Evolutionary conservation across 2,797 vertebrate genomes (phyloP).

Genomic region (Dipus sagitta): DNA sequence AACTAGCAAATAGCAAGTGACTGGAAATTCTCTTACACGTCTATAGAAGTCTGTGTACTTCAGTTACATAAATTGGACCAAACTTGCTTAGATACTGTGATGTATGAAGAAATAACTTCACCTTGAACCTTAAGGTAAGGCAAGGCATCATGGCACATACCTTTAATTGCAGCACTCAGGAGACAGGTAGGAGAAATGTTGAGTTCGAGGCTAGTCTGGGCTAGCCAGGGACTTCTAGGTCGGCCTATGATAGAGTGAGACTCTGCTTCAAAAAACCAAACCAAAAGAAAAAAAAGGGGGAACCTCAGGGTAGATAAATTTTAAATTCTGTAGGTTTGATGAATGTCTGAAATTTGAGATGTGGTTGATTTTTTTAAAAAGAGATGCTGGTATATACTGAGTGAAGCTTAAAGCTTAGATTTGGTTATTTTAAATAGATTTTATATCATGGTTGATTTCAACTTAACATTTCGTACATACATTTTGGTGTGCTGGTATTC

Average conservation of each 20-base stretch:
- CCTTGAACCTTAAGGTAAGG: background rate
- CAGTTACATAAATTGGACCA: background rate
- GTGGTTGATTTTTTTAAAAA: slow-evolving; percentile 50
- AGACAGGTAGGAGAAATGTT: too few species aligned
- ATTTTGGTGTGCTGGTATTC: slow-evolving; percentile 55
- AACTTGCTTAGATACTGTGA: background rate
- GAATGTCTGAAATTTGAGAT: slow-evolving; percentile 58
- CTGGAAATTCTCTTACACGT: background rate
- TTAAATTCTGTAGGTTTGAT: slow-evolving; percentile 43
- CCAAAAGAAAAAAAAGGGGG: too few species aligned
- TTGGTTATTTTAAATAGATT: slow-evolving; percentile 36
- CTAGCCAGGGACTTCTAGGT: too few species aligned
- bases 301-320: background rate
- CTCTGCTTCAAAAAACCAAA: too few species aligned
- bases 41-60: background rate
- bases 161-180: too few species aligned
- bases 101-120: slow-evolving; percentile 14
- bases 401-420: slow-evolving; percentile 1
- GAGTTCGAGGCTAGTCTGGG: too few species aligned
- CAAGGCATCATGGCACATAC: background rate
- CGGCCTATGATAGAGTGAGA: too few species aligned
- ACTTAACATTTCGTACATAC: background rate
- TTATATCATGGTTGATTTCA: slow-evolving; percentile 39
- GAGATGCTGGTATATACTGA: background rate
- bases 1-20: background rate